Conservation (phyloP, 2,113 vertebrate species). For the Hippocampus comes region DNA sequence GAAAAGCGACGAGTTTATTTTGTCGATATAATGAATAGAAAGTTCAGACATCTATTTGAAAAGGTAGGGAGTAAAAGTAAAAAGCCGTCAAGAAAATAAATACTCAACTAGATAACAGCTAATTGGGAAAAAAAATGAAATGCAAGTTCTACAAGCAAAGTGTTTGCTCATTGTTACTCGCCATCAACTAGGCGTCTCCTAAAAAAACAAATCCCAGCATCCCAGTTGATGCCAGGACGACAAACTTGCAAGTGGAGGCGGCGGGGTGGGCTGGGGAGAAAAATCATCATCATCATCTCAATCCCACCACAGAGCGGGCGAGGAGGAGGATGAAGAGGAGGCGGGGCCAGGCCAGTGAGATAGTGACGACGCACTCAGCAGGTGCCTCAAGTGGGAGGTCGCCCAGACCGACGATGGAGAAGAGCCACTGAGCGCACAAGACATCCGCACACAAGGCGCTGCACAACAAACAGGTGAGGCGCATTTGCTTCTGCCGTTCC, state of each 20-base stretch:
- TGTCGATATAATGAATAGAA: too few species aligned
- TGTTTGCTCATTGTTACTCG: too few species aligned
- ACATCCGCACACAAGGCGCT: neutral
- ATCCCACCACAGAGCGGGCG: slow-evolving; percentile 43
- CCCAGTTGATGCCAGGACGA: slow-evolving; percentile 55
- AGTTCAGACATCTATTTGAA: too few species aligned
- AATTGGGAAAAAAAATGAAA: too few species aligned
- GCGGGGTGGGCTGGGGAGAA: slow-evolving; percentile 22
- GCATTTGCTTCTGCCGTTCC: neutral
- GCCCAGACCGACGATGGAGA: slow-evolving; percentile 54
- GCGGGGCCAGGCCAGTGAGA: slow-evolving; percentile 58
- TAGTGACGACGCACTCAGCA: slow-evolving; percentile 72
- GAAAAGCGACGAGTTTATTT: too few species aligned
- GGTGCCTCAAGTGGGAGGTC: slow-evolving; percentile 71
- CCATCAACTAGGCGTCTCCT: too few species aligned
- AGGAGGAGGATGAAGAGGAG: slow-evolving; percentile 27
- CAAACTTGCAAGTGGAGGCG: slow-evolving; percentile 17
- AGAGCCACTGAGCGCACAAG: slow-evolving; percentile 58
- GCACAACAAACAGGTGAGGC: slow-evolving; percentile 43
- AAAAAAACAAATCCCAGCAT: neutral
- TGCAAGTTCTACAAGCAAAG: too few species aligned
- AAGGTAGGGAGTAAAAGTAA: too few species aligned
- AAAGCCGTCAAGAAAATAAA: too few species aligned
- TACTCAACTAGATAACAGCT: too few species aligned
- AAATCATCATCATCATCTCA: slow-evolving; percentile 46